phyloP scores from a whole-genome alignment of 2,888 invertebrate genomes.

The Hydroisotoma schaefferi region DNA sequence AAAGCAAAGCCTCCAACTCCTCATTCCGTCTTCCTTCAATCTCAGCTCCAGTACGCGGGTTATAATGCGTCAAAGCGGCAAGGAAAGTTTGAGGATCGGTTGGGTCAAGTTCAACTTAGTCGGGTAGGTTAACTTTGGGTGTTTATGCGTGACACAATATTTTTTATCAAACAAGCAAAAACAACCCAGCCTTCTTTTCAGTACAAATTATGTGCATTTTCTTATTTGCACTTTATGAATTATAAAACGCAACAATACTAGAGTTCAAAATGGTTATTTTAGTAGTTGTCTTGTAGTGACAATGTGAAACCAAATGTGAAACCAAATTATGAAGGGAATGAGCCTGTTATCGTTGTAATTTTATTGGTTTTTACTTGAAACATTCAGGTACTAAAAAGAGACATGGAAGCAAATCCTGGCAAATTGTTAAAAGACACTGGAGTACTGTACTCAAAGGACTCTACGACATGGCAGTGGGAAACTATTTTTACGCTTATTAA shows the following conservation, averaged over 20 bases:
- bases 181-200: not conserved
- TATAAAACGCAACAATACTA: too few species aligned
- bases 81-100: slow-evolving; percentile 39
- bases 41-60: slow-evolving; percentile 42
- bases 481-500: slow-evolving; percentile 77
- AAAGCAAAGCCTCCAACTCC: slow-evolving; percentile 40
- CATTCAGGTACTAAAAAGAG: slow-evolving; percentile 53
- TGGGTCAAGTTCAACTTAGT: slow-evolving; percentile 44
- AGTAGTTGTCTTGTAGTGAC: too few species aligned
- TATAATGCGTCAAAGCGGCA: slow-evolving; percentile 27
- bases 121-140: too few species aligned
- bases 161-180: too few species aligned
- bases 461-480: slow-evolving; percentile 87
- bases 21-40: slow-evolving; percentile 43
- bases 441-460: slow-evolving; percentile 75
- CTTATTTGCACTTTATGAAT: too few species aligned
- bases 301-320: too few species aligned
- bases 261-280: too few species aligned
- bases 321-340: too few species aligned
- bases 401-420: slow-evolving; percentile 58
- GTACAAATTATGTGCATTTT: not conserved
- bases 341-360: too few species aligned
- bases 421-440: slow-evolving; percentile 71
- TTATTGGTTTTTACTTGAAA: slow-evolving; percentile 16
- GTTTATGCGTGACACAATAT: too few species aligned